A percentile compares a stretch with the other conserved stretches of the same genome.
Conservation (phyloP, 2,113 vertebrate genomes). For the Cheilinus undulatus region DNA sequence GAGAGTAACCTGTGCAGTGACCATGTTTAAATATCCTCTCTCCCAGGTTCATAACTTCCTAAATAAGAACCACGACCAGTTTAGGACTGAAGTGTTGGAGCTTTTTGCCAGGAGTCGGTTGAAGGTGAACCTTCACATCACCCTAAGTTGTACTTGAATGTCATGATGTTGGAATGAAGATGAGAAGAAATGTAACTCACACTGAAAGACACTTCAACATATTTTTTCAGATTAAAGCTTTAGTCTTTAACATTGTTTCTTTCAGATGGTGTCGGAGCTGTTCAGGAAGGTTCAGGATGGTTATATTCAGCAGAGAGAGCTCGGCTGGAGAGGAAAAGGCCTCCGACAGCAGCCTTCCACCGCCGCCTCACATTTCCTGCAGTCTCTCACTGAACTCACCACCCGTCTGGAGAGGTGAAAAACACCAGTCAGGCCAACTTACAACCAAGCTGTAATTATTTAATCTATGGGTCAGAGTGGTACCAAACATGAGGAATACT, state of each 20-base stretch:
- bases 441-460: not conserved
- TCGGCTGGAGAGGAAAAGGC: constrained; percentile 75
- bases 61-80: constrained; percentile 90
- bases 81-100: constrained; percentile 87
- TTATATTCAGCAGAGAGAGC: constrained; percentile 73
- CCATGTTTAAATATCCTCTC: not conserved
- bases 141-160: too few relatives aligned
- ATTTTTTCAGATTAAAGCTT: too few relatives aligned
- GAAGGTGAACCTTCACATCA: constrained; percentile 85
- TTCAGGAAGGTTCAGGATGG: constrained; percentile 85
- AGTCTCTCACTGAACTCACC: constrained; percentile 88
- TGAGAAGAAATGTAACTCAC: too few relatives aligned
- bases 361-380: constrained; percentile 86
- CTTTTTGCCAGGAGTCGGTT: constrained; percentile 88
- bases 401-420: constrained; percentile 89
- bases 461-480: not conserved
- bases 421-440: too few relatives aligned
- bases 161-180: too few relatives aligned
- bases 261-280: constrained; percentile 87
- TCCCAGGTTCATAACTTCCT: constrained; percentile 93
- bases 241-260: too few relatives aligned
- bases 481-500: not conserved
- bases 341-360: constrained; percentile 80
- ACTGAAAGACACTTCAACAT: too few relatives aligned
- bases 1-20: not conserved